Percentiles rank a stretch among this genome's conserved stretches.
These are phyloP conservation scores for Beris chalybata DNA, from an alignment of 2,888 invertebrate species.

Conservation along the genomic window DNA sequence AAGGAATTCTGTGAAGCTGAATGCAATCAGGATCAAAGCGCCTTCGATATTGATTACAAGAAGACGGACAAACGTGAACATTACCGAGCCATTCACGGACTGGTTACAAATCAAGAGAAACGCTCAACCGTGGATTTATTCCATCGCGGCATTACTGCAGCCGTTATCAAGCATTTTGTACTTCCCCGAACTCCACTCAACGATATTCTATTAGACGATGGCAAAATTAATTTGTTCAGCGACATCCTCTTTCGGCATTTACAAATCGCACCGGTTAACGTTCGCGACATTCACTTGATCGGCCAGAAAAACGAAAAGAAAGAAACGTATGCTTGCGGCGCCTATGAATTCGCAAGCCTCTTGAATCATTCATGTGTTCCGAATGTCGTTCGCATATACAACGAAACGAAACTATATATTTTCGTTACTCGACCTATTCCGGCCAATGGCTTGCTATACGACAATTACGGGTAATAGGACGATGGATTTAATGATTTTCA, in stretches of 20 bases:
- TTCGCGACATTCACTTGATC: conserved; percentile 73
- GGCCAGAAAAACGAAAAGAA: conserved; percentile 55
- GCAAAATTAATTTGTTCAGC: conserved; percentile 58
- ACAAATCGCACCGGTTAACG: conserved; percentile 83
- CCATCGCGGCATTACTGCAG: conserved; percentile 66
- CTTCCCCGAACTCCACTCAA: conserved; percentile 61
- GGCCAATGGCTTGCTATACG: conserved; percentile 72
- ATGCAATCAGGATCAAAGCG: conserved; percentile 51
- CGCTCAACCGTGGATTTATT: conserved; percentile 72
- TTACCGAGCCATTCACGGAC: conserved; percentile 64
- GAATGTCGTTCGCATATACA: conserved; percentile 70
- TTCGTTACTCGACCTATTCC: conserved; percentile 69
- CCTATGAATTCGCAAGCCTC: conserved; percentile 76
- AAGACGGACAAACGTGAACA: conserved; percentile 52
- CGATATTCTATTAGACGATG: conserved; percentile 50
- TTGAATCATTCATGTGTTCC: conserved; percentile 88
- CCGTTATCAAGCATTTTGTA: conserved; percentile 65
- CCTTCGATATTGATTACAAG: conserved; percentile 51
- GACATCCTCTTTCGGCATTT: conserved; percentile 72
- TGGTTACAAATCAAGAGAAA: conserved; percentile 69
- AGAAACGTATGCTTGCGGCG: conserved; percentile 60
- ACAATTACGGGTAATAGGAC: conserved; percentile 73
- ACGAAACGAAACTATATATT: conserved; percentile 59
- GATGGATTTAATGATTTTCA: conserved; percentile 43
- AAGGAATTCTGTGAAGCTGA: conserved; percentile 52